phyloP scores from a whole-genome alignment of 2,888 invertebrate species.

The Calameuta pallipes region DNA sequence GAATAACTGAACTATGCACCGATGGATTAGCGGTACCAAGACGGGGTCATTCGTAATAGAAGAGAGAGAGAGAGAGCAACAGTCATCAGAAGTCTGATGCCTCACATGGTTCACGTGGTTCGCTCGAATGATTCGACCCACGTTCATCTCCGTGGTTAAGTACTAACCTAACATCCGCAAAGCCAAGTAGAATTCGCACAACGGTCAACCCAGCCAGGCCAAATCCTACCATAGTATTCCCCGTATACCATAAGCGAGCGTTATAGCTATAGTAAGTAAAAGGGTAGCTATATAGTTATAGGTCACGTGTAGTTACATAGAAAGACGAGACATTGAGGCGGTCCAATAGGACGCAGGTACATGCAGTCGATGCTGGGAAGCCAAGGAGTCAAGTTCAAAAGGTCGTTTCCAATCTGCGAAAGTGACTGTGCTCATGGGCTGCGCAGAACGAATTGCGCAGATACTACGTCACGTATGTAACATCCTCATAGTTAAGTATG shows the following conservation, averaged over 20 bases:
- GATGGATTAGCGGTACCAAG: neutral
- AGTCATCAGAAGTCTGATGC: neutral
- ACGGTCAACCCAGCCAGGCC: neutral
- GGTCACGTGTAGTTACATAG: neutral
- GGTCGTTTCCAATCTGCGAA: neutral
- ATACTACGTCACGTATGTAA: neutral
- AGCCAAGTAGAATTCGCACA: neutral
- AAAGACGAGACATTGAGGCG: neutral
- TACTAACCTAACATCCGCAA: neutral
- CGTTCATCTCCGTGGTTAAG: neutral
- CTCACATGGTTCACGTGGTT: neutral
- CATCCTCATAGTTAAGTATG: neutral
- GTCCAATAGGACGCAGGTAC: neutral
- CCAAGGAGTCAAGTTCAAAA: neutral
- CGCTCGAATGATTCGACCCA: neutral
- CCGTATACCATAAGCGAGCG: neutral
- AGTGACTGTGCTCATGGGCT: neutral
- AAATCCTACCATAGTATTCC: neutral
- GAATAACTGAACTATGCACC: neutral
- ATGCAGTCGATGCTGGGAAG: neutral
- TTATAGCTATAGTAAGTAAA: neutral
- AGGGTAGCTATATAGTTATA: neutral
- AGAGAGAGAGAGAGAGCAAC: neutral
- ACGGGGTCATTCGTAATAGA: neutral
- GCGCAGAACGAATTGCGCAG: neutral